Conservation (phyloP, 2,888 invertebrate species). For the Lycocerus yunnanus region DNA sequence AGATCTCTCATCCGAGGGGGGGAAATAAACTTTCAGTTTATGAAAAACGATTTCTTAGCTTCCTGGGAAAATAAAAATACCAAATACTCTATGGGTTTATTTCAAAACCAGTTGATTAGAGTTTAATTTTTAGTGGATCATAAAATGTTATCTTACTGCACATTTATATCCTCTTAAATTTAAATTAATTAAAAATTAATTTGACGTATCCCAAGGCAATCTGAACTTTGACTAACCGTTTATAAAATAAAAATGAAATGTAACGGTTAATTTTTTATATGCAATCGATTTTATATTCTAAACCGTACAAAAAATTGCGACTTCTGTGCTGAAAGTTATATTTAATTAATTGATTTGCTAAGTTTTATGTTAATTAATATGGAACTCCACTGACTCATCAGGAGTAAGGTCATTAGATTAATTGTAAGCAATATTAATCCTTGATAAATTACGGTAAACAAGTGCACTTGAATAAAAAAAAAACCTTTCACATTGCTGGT, state of each 20-base stretch:
- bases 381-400: neutral
- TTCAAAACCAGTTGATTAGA: too few relatives aligned
- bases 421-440: neutral
- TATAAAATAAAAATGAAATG: neutral
- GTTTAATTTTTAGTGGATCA: too few relatives aligned
- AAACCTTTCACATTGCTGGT: too few relatives aligned
- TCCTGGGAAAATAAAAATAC: too few relatives aligned
- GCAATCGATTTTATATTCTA: neutral
- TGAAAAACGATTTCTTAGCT: too few relatives aligned
- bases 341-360: neutral
- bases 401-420: neutral
- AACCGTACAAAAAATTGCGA: neutral
- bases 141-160: too few relatives aligned
- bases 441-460: neutral
- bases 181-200: neutral
- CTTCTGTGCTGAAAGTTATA: neutral
- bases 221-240: neutral
- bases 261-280: neutral
- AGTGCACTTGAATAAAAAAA: too few relatives aligned
- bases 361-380: neutral
- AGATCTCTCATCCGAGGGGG: too few relatives aligned
- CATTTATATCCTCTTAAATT: neutral
- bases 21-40: too few relatives aligned
- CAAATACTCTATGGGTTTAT: too few relatives aligned
- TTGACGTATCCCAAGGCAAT: neutral